These are phyloP conservation scores for Syngnathoides biaculeatus DNA, from an alignment of 2,113 vertebrate species.

Conservation along the genomic window DNA sequence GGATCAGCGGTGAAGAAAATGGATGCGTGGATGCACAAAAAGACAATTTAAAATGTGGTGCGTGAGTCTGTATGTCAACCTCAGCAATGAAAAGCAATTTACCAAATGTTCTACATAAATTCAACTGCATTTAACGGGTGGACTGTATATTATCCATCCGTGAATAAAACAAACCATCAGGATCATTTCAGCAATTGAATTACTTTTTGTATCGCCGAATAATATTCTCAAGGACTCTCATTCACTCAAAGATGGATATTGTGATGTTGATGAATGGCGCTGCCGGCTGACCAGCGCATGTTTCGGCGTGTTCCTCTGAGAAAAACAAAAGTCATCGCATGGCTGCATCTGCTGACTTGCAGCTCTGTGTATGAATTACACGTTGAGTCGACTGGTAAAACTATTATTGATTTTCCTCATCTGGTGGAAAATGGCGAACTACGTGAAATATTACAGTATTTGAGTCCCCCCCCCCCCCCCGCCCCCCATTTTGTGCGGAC, in stretches of 20 bases:
- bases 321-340: not conserved
- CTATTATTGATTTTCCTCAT: conserved; percentile 9
- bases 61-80: too few species aligned
- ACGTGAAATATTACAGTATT: not conserved
- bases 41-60: too few species aligned
- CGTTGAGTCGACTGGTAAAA: conserved; percentile 2
- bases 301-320: not conserved
- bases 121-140: too few species aligned
- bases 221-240: not conserved
- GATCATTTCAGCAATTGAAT: not conserved
- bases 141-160: too few species aligned
- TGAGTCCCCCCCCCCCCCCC: not conserved
- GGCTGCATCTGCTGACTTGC: conserved; percentile 9
- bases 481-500: not conserved
- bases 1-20: too few species aligned
- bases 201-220: not conserved
- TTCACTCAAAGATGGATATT: not conserved
- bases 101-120: too few species aligned
- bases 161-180: not conserved
- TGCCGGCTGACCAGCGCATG: not conserved
- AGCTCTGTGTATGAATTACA: conserved; percentile 1
- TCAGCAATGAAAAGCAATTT: too few species aligned
- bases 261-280: not conserved
- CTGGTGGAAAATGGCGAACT: not conserved
- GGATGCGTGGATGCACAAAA: too few species aligned